phyloP scores from a whole-genome alignment of 2,888 invertebrate genomes.

The Ectobius pallidus region DNA sequence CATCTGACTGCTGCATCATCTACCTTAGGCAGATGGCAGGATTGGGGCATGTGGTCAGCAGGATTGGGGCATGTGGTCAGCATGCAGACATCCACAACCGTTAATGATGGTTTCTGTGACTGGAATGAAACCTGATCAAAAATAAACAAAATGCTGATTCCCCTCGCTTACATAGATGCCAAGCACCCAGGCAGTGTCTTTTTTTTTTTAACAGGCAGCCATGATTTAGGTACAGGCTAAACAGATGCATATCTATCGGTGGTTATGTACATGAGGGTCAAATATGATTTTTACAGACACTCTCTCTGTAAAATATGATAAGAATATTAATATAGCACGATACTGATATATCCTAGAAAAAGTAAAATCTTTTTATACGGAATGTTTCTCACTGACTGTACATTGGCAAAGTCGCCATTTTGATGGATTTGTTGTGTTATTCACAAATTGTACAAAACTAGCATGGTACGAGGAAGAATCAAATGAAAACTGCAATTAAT shows the following conservation, averaged over 20 bases:
- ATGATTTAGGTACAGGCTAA: constrained; percentile 19
- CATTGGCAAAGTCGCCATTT: background rate
- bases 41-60: too few relatives aligned
- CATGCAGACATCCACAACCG: too few relatives aligned
- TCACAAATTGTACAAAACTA: constrained; percentile 45
- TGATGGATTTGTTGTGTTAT: background rate
- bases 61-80: too few relatives aligned
- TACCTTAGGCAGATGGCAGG: too few relatives aligned
- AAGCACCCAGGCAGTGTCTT: too few relatives aligned
- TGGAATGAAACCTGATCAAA: too few relatives aligned
- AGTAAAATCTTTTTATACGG: background rate
- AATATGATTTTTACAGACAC: constrained; percentile 4
- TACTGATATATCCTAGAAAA: constrained; percentile 15
- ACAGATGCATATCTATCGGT: constrained; percentile 10
- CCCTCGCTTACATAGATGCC: too few relatives aligned
- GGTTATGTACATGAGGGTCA: constrained; percentile 16
- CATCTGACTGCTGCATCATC: too few relatives aligned
- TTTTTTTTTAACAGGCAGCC: too few relatives aligned
- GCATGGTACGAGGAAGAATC: background rate
- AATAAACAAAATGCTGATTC: too few relatives aligned
- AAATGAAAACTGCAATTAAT: too few relatives aligned
- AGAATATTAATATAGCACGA: constrained; percentile 17
- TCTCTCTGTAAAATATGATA: constrained; percentile 15
- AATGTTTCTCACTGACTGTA: constrained; percentile 5
- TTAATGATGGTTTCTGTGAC: too few relatives aligned